Conservation (phyloP, 2,888 invertebrate genomes). For the Luperina testacea region DNA sequence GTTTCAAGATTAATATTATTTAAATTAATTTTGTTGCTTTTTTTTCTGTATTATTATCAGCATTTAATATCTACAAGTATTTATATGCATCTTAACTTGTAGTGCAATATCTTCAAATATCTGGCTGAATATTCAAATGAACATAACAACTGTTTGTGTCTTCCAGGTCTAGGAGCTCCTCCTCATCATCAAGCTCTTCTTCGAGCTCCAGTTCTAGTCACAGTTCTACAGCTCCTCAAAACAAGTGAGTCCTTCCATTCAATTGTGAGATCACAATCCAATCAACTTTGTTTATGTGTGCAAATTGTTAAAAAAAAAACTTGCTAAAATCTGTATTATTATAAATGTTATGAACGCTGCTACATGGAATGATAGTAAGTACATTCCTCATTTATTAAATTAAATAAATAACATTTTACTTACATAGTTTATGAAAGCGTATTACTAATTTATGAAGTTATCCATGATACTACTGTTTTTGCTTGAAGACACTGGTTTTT, state of each 20-base stretch:
- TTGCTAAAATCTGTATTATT: constrained; percentile 32
- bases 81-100: background rate
- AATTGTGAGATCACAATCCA: background rate
- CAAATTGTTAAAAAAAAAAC: constrained; percentile 17
- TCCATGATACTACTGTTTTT: background rate
- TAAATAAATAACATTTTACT: background rate
- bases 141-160: constrained; percentile 12
- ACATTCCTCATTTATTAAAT: constrained; percentile 33
- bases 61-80: background rate
- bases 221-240: constrained; percentile 83
- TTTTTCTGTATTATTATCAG: background rate
- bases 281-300: background rate
- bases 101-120: background rate
- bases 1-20: background rate
- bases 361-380: constrained; percentile 55
- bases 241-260: constrained; percentile 77
- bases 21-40: background rate
- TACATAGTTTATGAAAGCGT: background rate
- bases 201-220: constrained; percentile 88
- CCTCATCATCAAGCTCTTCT: constrained; percentile 86
- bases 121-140: background rate
- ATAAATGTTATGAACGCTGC: constrained; percentile 45
- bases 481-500: background rate
- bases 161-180: constrained; percentile 84
- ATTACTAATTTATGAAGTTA: background rate